Percentiles rank a stretch among this genome's conserved stretches.
Evolutionary conservation across 1,140 invertebrate species (phyloP).

Genomic region (Propsilocerus akamusi): DNA sequence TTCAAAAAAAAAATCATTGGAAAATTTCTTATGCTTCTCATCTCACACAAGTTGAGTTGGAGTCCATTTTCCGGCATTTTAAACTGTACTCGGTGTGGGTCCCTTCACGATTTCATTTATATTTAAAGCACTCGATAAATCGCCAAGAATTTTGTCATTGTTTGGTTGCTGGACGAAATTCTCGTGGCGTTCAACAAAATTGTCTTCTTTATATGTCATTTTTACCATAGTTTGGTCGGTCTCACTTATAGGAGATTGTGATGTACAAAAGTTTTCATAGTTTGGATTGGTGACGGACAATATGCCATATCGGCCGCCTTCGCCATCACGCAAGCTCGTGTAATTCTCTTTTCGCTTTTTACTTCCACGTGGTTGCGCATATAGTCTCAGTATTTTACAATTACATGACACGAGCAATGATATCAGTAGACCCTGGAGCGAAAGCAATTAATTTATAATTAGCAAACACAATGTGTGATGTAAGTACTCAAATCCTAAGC

Average conservation of each 20-base stretch:
- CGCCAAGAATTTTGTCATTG: neutral
- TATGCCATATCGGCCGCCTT: constrained; percentile 6
- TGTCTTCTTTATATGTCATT: constrained; percentile 5
- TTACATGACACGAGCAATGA: constrained; percentile 44
- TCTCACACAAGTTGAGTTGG: too few species aligned
- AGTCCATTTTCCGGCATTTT: too few species aligned
- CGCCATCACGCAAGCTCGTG: constrained; percentile 5
- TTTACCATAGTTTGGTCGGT: constrained; percentile 1
- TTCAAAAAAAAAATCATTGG: too few species aligned
- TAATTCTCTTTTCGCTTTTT: constrained; percentile 7
- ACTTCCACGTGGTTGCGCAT: constrained; percentile 18
- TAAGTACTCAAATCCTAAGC: too few species aligned
- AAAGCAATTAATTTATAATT: constrained; percentile 7
- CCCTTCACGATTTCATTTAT: neutral
- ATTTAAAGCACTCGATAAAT: neutral
- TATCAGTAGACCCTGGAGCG: constrained; percentile 35
- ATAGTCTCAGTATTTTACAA: constrained; percentile 34
- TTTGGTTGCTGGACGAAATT: neutral
- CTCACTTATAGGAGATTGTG: neutral
- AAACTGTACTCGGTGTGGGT: neutral
- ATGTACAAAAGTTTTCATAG: constrained; percentile 3
- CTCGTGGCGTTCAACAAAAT: constrained; percentile 1
- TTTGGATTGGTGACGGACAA: constrained; percentile 8
- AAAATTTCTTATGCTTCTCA: too few species aligned
- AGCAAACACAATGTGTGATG: too few species aligned